phyloP scores from a whole-genome alignment of 2,797 vertebrate genomes.

The Alauda arvensis region DNA sequence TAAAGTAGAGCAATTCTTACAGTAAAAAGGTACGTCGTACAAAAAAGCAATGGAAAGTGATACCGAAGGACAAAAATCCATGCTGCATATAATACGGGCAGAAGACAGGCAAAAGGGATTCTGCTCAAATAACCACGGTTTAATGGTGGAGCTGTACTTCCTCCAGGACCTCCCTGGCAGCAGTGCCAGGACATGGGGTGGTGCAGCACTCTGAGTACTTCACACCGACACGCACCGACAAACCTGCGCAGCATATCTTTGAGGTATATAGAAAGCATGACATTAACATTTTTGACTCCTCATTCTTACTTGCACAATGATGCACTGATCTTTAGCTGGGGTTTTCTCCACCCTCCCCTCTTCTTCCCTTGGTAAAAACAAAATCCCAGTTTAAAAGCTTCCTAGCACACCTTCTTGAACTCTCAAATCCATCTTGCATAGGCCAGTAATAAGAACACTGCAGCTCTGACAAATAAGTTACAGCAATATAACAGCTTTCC shows the following conservation, averaged over 20 bases:
- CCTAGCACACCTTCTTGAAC: constrained; percentile 31
- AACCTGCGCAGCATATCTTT: constrained; percentile 43
- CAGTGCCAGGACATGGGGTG: background rate
- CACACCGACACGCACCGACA: background rate
- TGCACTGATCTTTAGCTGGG: background rate
- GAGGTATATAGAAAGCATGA: constrained; percentile 73
- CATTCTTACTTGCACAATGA: constrained; percentile 1
- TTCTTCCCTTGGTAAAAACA: background rate
- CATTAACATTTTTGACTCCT: constrained; percentile 25
- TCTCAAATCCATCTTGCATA: constrained; percentile 55
- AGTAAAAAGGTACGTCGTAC: constrained; percentile 65
- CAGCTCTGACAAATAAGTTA: constrained; percentile 71
- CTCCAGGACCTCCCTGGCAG: background rate
- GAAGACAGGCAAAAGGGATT: constrained; percentile 46
- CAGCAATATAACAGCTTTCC: constrained; percentile 63
- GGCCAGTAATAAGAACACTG: constrained; percentile 70
- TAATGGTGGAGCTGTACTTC: background rate
- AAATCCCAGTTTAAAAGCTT: constrained; percentile 45
- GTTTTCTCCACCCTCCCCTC: background rate
- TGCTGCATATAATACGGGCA: constrained; percentile 39
- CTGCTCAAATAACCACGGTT: constrained; percentile 31
- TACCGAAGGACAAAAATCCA: constrained; percentile 44
- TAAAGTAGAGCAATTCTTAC: constrained; percentile 64
- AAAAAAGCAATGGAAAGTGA: constrained; percentile 65
- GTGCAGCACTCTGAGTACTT: background rate